phyloP scores from a whole-genome alignment of 2,113 vertebrate genomes.

The Pteropus alecto region DNA sequence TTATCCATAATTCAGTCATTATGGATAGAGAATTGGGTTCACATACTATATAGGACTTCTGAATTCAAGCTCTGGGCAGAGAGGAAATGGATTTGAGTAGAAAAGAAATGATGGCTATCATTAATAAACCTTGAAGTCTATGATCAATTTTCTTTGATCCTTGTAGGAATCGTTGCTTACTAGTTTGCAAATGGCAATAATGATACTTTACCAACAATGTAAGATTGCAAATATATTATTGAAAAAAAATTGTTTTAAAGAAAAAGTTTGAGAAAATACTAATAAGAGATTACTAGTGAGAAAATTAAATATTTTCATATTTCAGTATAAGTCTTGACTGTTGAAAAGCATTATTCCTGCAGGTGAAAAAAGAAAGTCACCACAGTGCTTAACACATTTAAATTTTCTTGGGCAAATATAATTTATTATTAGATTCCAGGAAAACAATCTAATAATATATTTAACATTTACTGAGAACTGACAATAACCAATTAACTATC shows the following conservation, averaged over 20 bases:
- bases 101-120: background rate
- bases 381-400: background rate
- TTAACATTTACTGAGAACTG: background rate
- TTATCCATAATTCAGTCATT: background rate
- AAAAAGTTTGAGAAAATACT: background rate
- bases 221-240: background rate
- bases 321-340: background rate
- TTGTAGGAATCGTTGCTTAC: background rate
- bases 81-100: background rate
- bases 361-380: background rate
- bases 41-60: background rate
- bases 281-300: background rate
- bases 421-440: background rate
- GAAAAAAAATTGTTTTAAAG: background rate
- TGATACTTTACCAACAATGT: background rate
- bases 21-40: background rate
- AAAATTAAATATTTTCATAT: background rate
- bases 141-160: background rate
- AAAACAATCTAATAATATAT: background rate
- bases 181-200: background rate
- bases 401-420: background rate
- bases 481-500: background rate
- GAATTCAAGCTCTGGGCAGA: background rate
- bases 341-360: background rate
- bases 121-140: background rate